phyloP scores from a whole-genome alignment of 53 echinoderm and acorn worm genomes.

The Pentamera pediparva region DNA sequence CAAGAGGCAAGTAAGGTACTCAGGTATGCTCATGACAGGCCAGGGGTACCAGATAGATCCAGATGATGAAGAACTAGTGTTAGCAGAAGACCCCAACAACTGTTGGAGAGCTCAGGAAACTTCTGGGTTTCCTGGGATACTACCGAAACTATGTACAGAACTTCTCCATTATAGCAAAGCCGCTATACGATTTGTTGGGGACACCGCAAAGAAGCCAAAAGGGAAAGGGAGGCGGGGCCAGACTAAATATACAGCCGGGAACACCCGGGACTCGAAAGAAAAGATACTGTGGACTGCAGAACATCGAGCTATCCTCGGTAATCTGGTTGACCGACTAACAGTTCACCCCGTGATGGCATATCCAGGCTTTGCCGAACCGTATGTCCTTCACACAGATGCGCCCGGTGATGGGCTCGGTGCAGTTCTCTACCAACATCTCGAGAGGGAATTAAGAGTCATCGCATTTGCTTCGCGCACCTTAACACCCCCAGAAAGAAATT shows the following conservation, averaged over 20 bases:
- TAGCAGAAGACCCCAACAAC: slow-evolving; percentile 35
- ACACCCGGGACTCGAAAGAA: not conserved
- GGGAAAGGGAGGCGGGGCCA: not conserved
- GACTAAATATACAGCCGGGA: not conserved
- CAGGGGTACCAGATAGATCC: slow-evolving; percentile 41
- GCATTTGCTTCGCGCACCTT: not conserved
- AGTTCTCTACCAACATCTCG: slow-evolving; percentile 6
- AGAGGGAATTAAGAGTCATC: slow-evolving; percentile 4
- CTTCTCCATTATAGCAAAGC: slow-evolving; percentile 7
- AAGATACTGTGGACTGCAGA: slow-evolving; percentile 10
- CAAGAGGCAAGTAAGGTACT: slow-evolving; percentile 33
- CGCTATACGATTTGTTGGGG: not conserved
- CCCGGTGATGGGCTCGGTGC: slow-evolving; percentile 17
- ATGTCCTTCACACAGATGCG: slow-evolving; percentile 24
- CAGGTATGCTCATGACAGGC: slow-evolving; percentile 31
- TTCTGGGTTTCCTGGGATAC: slow-evolving; percentile 44
- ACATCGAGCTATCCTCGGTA: not conserved
- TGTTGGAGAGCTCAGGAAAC: slow-evolving; percentile 46
- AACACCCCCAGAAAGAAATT: not conserved
- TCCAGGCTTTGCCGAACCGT: slow-evolving; percentile 14
- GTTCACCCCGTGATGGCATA: not conserved
- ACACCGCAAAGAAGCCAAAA: not conserved
- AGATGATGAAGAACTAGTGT: slow-evolving; percentile 32
- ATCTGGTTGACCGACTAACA: not conserved
- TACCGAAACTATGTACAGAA: slow-evolving; percentile 24